Base-by-base conservation (phyloP, 1,140 invertebrate species). In the Melipona quadrifasciata region DNA sequence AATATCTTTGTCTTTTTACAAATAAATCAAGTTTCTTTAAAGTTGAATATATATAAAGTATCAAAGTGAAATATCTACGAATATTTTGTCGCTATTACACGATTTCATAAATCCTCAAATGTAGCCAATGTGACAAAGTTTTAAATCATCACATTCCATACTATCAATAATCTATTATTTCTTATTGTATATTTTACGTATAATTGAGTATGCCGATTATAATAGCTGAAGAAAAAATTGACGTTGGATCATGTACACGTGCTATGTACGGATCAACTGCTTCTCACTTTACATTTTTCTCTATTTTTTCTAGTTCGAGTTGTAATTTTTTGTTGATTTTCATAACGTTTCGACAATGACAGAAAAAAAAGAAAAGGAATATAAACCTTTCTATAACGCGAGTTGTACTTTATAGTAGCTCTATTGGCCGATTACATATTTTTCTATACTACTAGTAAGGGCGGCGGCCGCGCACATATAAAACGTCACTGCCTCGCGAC, bases 401-500 rank as follows among this genome's bases (percentile, higher is more conserved):
- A 70, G 39, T 70, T 71, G 24, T 14, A 16, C 12, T 67, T 39
- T 67, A 55, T 16, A 12, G 5, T 10, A 34, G 0, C 19, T 2
- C 24, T n/a, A 19, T 27, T 14, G 77, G 24, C 67, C 6, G 76
- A 57, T 75, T 24, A 73, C 4, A 53, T 53, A 57, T 31, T 72
- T 65, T 47, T 57, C 78, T 74, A 47, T 82, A 87, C 57, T 65
- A 77, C 78, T 55, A 75, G 73, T 82, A 84, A 67, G 82, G 88
- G 89, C 72, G 89, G 88, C 76, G 89, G 75, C 88, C 86, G 58
- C 67, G 55, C 68, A 67, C 67, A 67, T 86, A 89, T 84, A 90
- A 90, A 87, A 73, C 70, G 61, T 70, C 73, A 67, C 31, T 86
- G 57, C 87, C 72, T n/a, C 80, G 58, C 79, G 72, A 81, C 85